Base-by-base conservation (phyloP, 2,888 invertebrate species). In the Diplolepis rosae region DNA sequence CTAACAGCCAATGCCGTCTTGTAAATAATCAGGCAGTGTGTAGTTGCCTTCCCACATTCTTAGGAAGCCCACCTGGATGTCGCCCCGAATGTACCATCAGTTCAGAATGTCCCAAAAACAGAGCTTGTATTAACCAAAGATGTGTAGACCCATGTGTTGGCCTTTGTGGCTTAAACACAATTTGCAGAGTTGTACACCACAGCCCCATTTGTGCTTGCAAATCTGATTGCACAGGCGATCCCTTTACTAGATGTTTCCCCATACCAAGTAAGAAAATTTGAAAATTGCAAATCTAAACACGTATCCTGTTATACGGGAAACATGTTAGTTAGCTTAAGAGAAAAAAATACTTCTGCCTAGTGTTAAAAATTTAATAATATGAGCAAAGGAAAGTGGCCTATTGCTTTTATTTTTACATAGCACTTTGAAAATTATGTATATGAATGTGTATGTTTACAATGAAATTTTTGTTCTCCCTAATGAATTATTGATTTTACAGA, bases 91-190 rank as follows among this genome's bases (percentile, higher is more conserved):
- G 94, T 85, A 90, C 92, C 30, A 92, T 93, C 1, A 94, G 93
- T 80, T 91, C 93, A 1, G 95, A 95, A 85, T 95, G 95, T 87
- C 88, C 92, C 42, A 89, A 90, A 72, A 92, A 93, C 82, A 90
- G 92, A 87, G 93, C 94, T 2, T 95, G 94, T 82, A 92, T 92
- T 71, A 94, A 94, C 84, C 92, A 93, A 78, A 94, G 94, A 89
- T 95, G 95, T 85, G 91, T 91, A 68, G 92, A 95, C 87, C 94
- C 95, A 22, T 95, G 95, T 83, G 90, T 92, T 22, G 94, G 94
- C 32, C 90, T 93, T 27, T 95, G 95, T 85, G 95, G 95, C 28
- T 89, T 91, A 54, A 91, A 91, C 79, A 93, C 95, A 9, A 90
- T 91, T 77, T 95, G 95, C 84, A 92, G 92, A 83, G 93, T 94